These are phyloP conservation scores for Choloepus hoffmanni DNA, from an alignment of 2,113 vertebrate species.

Conservation along the genomic window DNA sequence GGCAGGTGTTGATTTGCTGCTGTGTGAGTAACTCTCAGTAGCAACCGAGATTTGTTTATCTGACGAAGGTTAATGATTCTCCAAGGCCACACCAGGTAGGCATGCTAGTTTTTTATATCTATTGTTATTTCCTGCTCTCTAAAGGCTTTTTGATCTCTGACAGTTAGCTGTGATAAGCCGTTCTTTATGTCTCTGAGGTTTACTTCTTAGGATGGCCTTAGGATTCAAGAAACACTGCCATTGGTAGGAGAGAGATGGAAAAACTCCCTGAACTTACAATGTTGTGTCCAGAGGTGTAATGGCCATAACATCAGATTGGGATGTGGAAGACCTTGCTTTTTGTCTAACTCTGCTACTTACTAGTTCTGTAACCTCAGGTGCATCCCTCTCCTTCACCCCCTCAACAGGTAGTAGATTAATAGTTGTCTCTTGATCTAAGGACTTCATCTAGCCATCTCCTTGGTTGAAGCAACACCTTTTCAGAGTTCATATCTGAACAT, in stretches of 20 bases:
- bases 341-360: neutral
- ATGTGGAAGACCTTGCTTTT: neutral
- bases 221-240: neutral
- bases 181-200: neutral
- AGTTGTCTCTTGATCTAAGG: neutral
- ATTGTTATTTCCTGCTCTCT: conserved; percentile 13
- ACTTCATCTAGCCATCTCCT: neutral
- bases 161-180: neutral
- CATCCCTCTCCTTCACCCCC: neutral
- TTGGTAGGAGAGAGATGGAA: neutral
- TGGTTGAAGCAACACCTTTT: neutral
- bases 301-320: neutral
- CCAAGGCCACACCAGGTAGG: neutral
- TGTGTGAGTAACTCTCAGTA: neutral
- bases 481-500: neutral
- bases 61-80: conserved; percentile 58
- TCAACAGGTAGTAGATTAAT: neutral
- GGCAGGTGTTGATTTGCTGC: neutral
- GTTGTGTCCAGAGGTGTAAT: neutral
- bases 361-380: neutral
- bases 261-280: neutral
- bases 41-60: neutral
- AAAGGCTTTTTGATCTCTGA: neutral
- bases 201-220: conserved; percentile 41
- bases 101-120: neutral